A percentile compares a stretch with the other conserved stretches of the same genome.
phyloP scores from a whole-genome alignment of 2,797 vertebrate genomes.

The Poecile montanus region DNA sequence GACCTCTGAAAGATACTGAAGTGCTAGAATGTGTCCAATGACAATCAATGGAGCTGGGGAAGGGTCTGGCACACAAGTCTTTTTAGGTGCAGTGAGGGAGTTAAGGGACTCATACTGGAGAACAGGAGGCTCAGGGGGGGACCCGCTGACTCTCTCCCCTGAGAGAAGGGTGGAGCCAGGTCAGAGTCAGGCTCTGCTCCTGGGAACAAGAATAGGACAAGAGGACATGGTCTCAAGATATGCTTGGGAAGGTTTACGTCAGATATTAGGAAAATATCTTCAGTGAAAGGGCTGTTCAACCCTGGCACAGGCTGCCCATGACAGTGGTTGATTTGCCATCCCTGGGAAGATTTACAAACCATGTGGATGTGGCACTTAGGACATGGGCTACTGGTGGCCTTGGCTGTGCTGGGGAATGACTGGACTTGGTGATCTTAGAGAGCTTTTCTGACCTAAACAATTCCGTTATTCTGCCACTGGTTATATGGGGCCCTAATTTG shows the following conservation, averaged over 20 bases:
- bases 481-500: neutral
- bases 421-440: neutral
- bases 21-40: neutral
- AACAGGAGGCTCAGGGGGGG: fast-evolving
- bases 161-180: neutral
- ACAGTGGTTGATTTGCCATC: too few relatives aligned
- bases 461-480: neutral
- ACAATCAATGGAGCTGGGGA: neutral
- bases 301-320: neutral
- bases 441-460: neutral
- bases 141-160: neutral
- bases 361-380: neutral
- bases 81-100: neutral
- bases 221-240: neutral
- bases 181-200: neutral
- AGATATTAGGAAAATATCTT: neutral
- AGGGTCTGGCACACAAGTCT: fast-evolving
- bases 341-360: neutral
- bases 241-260: neutral
- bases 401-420: neutral
- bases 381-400: neutral
- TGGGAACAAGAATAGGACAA: neutral
- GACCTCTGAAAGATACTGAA: neutral
- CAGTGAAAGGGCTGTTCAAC: neutral
- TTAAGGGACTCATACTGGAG: neutral